These are phyloP conservation scores for Bombylius discolor DNA, from an alignment of 2,888 invertebrate species.

Conservation along the genomic window DNA sequence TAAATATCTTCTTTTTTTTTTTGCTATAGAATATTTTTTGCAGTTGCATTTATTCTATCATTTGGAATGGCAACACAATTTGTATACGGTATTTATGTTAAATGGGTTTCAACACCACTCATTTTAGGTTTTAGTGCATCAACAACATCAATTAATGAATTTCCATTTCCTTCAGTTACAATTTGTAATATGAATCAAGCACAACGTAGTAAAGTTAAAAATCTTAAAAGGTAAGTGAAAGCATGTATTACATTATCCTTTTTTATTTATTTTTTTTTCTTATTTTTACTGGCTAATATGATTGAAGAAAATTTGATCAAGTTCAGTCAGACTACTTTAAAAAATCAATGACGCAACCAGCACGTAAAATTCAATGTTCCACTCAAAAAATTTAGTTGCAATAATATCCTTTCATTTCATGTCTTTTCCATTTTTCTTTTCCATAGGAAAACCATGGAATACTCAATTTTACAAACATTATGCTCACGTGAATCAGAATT, in stretches of 20 bases:
- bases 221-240: constrained; percentile 27
- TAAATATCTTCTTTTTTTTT: constrained; percentile 21
- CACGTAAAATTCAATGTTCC: too few relatives aligned
- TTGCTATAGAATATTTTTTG: constrained; percentile 52
- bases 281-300: too few relatives aligned
- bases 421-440: too few relatives aligned
- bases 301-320: too few relatives aligned
- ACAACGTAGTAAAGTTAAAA: constrained; percentile 46
- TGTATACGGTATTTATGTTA: constrained; percentile 56
- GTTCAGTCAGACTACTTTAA: too few relatives aligned
- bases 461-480: constrained; percentile 24
- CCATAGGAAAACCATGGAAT: constrained; percentile 14
- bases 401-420: too few relatives aligned
- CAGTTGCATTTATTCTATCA: constrained; percentile 51
- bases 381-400: too few relatives aligned
- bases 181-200: constrained; percentile 77
- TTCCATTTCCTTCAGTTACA: constrained; percentile 74
- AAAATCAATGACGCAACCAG: too few relatives aligned
- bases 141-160: constrained; percentile 48
- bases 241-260: too few relatives aligned
- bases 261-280: too few relatives aligned
- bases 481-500: constrained; percentile 18
- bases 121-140: constrained; percentile 64
- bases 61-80: constrained; percentile 41
- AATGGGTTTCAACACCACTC: constrained; percentile 60